Conservation (phyloP, 1,140 invertebrate genomes). For the Procambarus clarkii region DNA sequence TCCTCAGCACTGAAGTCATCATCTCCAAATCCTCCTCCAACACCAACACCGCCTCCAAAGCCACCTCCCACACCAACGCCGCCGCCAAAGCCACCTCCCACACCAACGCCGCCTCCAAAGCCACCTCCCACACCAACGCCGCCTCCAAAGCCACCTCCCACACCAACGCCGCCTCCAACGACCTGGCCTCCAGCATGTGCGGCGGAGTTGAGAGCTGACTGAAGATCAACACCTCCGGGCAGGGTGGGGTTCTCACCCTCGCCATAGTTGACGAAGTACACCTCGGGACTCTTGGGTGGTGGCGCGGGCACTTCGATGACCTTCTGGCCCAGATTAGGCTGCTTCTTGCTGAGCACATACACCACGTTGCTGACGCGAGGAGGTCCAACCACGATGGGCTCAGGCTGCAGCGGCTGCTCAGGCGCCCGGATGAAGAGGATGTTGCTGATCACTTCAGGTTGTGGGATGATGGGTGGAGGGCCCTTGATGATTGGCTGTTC, state of each 20-base stretch:
- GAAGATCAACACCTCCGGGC: constrained; percentile 45
- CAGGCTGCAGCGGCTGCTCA: neutral
- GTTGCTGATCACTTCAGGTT: constrained; percentile 30
- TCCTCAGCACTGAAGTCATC: neutral
- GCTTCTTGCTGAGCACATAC: constrained; percentile 36
- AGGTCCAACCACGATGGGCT: constrained; percentile 29
- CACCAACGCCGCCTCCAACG: constrained; percentile 15
- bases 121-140: neutral
- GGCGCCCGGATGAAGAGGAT: constrained; percentile 49
- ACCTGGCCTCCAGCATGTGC: constrained; percentile 36
- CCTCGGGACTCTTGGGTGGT: constrained; percentile 31
- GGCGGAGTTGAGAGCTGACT: constrained; percentile 37
- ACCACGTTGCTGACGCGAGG: constrained; percentile 27
- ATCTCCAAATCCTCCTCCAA: neutral
- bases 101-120: constrained; percentile 6
- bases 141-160: neutral
- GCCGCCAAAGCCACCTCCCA: neutral
- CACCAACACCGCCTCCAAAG: neutral
- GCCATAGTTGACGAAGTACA: constrained; percentile 49
- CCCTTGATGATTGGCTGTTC: neutral
- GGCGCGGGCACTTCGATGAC: constrained; percentile 48
- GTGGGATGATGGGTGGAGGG: constrained; percentile 27
- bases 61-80: neutral
- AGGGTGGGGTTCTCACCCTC: constrained; percentile 45
- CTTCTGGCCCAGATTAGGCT: neutral